These are phyloP conservation scores for Laticauda laticaudata DNA, from an alignment of 2,113 vertebrate genomes.

Conservation along the genomic window DNA sequence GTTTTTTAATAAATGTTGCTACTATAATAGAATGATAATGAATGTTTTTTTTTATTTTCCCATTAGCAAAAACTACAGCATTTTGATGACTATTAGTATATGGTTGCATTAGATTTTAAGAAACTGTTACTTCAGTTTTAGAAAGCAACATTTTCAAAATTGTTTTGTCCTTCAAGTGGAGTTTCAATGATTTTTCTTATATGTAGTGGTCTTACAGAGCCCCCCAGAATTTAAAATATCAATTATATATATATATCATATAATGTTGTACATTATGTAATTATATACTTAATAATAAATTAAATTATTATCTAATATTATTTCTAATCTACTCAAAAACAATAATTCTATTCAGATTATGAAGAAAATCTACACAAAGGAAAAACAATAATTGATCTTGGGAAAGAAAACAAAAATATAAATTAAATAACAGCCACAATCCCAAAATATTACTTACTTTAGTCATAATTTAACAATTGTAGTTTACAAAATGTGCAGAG, in stretches of 20 bases:
- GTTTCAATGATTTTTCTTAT: background rate
- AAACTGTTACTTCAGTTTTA: background rate
- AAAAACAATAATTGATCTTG: background rate
- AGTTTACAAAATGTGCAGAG: background rate
- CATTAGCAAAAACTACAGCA: background rate
- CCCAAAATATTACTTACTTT: background rate
- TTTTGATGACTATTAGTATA: constrained; percentile 9
- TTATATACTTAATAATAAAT: background rate
- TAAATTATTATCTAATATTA: background rate
- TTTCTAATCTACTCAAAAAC: background rate
- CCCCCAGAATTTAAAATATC: background rate
- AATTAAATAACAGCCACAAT: background rate
- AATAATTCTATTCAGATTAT: background rate
- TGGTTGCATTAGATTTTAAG: background rate
- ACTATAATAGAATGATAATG: constrained; percentile 17
- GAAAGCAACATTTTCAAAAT: background rate
- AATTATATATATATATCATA: background rate
- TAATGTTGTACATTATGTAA: background rate
- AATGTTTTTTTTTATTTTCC: background rate
- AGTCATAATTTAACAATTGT: background rate
- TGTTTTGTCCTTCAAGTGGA: background rate
- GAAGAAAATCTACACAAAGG: background rate
- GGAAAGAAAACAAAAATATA: background rate
- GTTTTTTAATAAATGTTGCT: constrained; percentile 7
- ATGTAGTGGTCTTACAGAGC: background rate